Base-by-base conservation (phyloP, 2,113 vertebrate species). In the Pterocles gutturalis region DNA sequence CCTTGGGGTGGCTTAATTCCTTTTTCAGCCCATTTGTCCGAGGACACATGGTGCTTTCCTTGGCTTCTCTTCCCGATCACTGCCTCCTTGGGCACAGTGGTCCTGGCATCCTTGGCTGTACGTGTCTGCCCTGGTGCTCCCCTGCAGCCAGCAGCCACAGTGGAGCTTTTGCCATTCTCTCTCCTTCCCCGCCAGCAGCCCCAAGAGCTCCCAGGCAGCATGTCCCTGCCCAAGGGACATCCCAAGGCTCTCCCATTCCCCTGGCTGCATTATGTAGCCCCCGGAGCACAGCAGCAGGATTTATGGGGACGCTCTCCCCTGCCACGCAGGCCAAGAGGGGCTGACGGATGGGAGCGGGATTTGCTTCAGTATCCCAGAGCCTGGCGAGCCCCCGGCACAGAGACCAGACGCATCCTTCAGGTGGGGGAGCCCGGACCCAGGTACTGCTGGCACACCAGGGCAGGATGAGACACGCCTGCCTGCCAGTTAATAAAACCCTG, bases 321-420 rank as follows among this genome's bases (percentile, higher is more conserved):
- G 49, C 22, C 64, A 71, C 1, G 1, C 17, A 7, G 25, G 36
- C 24, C 24, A 24, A 33, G 34, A 48, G 54, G 25, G 34, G 41
- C 46, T 1, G 5, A 17, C 1, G 9, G 10, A 24, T 8, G 2
- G 71, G 43, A 83, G 22, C 0, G 5, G 34, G 25, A 5, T 58
- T 76, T 94, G 31, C 45, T 64, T 64, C 54, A 54, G 31, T 60
- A 34, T 20, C 64, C 46, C 29, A 22, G 48, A 76, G 75, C 33
- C 73, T 21, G n/a, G 57, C 1, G 5, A 86, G 61, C 5, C 48
- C 28, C 64, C 5, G 20, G 57, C 60, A 72, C 77, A 36, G 43
- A 55, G 43, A 65, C 33, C 33, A 79, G 65, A 21, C 0, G 1
- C 8, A 87, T 38, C 46, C 73, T 60, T 60, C 48, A 22, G 57